Evolutionary conservation across 2,113 vertebrate species (phyloP), one percentile per base, ranked within the genome.

Genomic region (Corythaeola cristata): DNA sequence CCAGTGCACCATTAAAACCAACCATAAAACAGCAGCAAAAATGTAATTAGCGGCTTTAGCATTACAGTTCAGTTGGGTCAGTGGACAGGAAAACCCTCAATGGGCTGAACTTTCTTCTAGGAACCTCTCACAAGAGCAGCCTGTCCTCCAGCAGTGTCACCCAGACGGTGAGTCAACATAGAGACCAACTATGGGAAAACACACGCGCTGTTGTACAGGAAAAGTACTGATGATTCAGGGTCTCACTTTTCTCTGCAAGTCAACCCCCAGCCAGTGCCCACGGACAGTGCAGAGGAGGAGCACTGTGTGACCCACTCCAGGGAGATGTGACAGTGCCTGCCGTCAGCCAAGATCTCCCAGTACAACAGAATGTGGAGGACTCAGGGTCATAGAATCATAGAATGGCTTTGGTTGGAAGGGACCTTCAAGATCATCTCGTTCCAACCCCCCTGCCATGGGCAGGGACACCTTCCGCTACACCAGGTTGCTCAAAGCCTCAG

Each of bases 201-300:
- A 17, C 21, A 22, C 1, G 4, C 1, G 2, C 22, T 41, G 12
- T 12, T 32, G n/a, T 53, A 44, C 35, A 6, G 11, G 63, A 28
- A 27, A 73, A 72, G 44, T 24, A 16, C 11, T 60, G 15, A 15
- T 35, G 52, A 22, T 44, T 41, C 72, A 69, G 56, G 24, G 15
- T 27, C 45, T 69, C n/a, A 5, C 41, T 72, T 74, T 39, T 20
- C 20, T 26, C 35, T 27, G 11, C 45, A 35, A 47, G 17, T 35
- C 58, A 53, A 72, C 55, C 24, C 15, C 21, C 47, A 79, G 15
- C 10, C 6, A 5, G 14, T 50, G 58, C 55, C 59, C 73, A 55
- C 4, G 1, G 44, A 8, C 18, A 28, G 37, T 9, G 58, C 74
- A 56, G 66, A 84, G 32, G 22, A 15, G 44, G 32, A 85, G 62